Base-by-base conservation (phyloP, 2,113 vertebrate species). In the Pangasianodon hypophthalmus region DNA sequence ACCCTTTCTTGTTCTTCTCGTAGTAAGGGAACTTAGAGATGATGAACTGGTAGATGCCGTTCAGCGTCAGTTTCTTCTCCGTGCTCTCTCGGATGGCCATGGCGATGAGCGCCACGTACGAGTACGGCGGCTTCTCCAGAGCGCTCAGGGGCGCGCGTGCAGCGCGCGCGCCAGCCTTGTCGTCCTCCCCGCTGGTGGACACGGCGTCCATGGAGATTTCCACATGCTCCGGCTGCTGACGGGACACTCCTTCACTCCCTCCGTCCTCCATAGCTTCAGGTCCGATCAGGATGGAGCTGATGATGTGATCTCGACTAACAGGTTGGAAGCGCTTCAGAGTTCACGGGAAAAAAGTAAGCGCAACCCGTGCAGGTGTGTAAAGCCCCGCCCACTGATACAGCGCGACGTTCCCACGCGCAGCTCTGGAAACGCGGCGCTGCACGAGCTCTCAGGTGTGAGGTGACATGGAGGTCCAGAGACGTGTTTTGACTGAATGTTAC, bases 31-130 rank as follows among this genome's bases (percentile, higher is more conserved):
- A 98, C 84, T 93, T 96, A 11, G 91, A 93, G 1, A 94, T 64
- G 77, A 97, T 97, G 91, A 93, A 96, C 4, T 94, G 88, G 90
- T 97, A 98, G 75, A 97, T 97, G 1, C 94, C 96, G 24, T 94
- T 92, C n/a, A 98, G 93, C 0, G 97, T 95, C 19, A 96, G 91
- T 6, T 95, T 96, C 91, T 92, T 94, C n/a, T 92, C 94, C 0
- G 87, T 91, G 92, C 96, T 97, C 62, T 95, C 94, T 11, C 94
- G 93, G 29, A 97, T 96, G 77, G 97, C 97, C 97, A 97, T 96
- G 60, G 96, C 95, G 75, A 98, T 97, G 60, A 97, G 95, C 29
- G 97, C 97, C 73, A 95, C 96, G 89, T 96, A 97, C 0, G 97
- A 96, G 50, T 96, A 97, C 0, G 96, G 97, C 0, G 97, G 97